Conservation (phyloP, 2,888 invertebrate species). For the Galeopsomyia nigrocyanea region DNA sequence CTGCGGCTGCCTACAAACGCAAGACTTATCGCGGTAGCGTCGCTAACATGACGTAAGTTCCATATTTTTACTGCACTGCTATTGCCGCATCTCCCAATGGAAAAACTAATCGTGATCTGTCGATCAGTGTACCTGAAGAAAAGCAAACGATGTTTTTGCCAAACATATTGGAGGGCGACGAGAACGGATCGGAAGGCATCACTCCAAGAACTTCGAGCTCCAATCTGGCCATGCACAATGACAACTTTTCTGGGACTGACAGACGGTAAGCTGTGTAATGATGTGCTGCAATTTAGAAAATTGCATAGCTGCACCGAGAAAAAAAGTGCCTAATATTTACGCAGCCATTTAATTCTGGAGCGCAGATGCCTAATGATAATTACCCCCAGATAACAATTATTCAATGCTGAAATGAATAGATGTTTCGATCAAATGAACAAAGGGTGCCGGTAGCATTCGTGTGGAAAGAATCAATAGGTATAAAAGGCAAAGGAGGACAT, state of each 20-base stretch:
- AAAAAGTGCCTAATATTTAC: no score
- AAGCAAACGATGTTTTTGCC: conserved; percentile 72
- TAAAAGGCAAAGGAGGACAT: no score
- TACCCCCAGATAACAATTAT: no score
- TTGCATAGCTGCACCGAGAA: no score
- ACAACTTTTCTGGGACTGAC: conserved; percentile 54
- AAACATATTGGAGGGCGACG: conserved; percentile 71
- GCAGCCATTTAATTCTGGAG: no score
- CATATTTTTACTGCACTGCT: no score
- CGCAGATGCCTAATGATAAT: no score
- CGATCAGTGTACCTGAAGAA: conserved; percentile 70
- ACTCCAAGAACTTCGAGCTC: conserved; percentile 60
- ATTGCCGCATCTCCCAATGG: neutral
- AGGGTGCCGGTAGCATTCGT: no score
- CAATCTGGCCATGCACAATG: conserved; percentile 55
- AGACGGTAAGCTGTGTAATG: conserved; percentile 58
- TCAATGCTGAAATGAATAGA: no score
- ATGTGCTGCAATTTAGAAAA: no score
- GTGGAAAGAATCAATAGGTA: no score
- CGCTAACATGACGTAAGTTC: conserved; percentile 72
- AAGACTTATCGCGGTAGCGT: conserved; percentile 74
- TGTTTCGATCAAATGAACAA: no score
- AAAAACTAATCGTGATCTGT: neutral
- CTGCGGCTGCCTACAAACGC: conserved; percentile 71
- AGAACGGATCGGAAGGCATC: conserved; percentile 57